Conservation (phyloP, 2,888 invertebrate genomes). For the Troides helena region DNA sequence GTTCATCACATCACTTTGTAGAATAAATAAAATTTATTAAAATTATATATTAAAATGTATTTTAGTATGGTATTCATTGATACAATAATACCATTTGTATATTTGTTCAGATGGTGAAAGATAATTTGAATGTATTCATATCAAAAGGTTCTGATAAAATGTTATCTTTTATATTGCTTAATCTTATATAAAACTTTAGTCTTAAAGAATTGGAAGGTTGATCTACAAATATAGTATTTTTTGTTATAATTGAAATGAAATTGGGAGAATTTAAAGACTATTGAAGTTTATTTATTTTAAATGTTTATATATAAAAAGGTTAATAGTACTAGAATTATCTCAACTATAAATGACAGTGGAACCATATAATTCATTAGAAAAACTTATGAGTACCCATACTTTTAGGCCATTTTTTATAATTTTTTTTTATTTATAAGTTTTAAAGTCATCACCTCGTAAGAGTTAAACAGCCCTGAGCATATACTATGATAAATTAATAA, state of each 20-base stretch:
- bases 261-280: neutral
- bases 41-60: no score
- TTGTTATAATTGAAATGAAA: neutral
- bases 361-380: no score
- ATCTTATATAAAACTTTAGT: constrained; percentile 6
- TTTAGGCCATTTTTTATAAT: no score
- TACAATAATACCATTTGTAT: neutral
- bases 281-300: neutral
- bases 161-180: constrained; percentile 12
- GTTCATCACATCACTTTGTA: no score
- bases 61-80: no score
- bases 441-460: no score
- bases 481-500: no score
- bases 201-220: constrained; percentile 1
- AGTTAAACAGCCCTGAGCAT: no score
- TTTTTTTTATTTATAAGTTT: no score
- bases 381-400: no score
- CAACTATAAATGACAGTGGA: neutral
- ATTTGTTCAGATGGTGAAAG: constrained; percentile 5
- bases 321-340: neutral
- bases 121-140: constrained; percentile 4
- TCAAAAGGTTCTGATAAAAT: constrained; percentile 7
- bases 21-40: no score
- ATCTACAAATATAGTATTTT: neutral
- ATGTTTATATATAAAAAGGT: neutral